A percentile compares a stretch with the other conserved stretches of the same genome.
These are phyloP conservation scores for Orthosia incerta DNA, from an alignment of 2,888 invertebrate genomes.

Conservation along the genomic window DNA sequence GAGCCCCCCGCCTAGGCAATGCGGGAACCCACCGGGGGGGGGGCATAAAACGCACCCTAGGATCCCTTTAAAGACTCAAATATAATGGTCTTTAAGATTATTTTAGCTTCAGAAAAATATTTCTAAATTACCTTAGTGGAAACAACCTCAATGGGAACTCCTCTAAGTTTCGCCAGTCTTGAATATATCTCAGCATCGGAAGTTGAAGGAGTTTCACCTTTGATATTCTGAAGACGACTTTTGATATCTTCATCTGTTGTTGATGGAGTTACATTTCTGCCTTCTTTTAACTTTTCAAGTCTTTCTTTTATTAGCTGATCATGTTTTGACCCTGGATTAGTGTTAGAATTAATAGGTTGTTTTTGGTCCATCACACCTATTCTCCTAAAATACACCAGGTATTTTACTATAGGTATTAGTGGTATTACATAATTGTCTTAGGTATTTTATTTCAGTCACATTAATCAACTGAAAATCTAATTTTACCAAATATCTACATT, in stretches of 20 bases:
- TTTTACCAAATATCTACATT: background rate
- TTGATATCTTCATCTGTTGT: slow-evolving; percentile 77
- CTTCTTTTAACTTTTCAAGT: slow-evolving; percentile 92
- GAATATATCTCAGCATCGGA: slow-evolving; percentile 92
- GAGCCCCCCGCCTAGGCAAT: too few species aligned
- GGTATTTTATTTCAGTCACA: background rate
- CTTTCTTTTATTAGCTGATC: slow-evolving; percentile 93
- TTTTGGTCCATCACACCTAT: slow-evolving; percentile 48
- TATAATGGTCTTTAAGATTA: background rate
- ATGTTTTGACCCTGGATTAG: slow-evolving; percentile 87
- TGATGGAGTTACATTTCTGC: slow-evolving; percentile 75
- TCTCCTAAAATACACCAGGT: slow-evolving; percentile 60
- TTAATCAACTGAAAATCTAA: background rate
- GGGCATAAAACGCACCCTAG: too few species aligned
- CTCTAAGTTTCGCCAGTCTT: slow-evolving; percentile 93
- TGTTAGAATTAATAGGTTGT: slow-evolving; percentile 7
- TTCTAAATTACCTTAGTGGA: slow-evolving; percentile 73
- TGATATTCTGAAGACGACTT: slow-evolving; percentile 80
- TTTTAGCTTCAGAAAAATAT: background rate
- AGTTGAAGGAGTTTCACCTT: slow-evolving; percentile 83
- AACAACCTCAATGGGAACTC: slow-evolving; percentile 81
- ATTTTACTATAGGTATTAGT: background rate
- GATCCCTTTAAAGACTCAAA: too few species aligned
- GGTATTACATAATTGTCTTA: too few species aligned
- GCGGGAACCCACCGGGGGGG: too few species aligned